Percentiles rank a stretch among this genome's conserved stretches.
Evolutionary conservation across 1,140 invertebrate species (phyloP).

Genomic region (Orius insidiosus): DNA sequence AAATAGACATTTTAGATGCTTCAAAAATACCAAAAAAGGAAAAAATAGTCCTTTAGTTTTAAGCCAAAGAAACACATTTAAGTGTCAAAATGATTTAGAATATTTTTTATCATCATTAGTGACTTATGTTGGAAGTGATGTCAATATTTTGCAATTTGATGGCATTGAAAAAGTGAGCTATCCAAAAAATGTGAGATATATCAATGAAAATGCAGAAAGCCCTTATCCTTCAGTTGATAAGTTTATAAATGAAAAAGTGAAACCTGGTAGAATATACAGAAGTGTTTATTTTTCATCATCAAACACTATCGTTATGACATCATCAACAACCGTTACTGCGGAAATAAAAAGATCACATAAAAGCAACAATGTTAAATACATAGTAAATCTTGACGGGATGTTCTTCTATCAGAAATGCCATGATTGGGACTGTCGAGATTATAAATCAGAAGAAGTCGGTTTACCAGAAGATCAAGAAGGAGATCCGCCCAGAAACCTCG

Average conservation of each 20-base stretch:
- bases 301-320: constrained; percentile 41
- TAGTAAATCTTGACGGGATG: constrained; percentile 35
- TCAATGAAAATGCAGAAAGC: constrained; percentile 16
- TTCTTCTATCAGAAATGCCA: constrained; percentile 47
- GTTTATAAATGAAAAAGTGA: constrained; percentile 30
- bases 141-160: constrained; percentile 24
- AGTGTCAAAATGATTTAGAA: constrained; percentile 20
- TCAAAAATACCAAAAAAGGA: constrained; percentile 39
- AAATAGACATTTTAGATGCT: constrained; percentile 52
- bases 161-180: constrained; percentile 6
- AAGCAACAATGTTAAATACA: constrained; percentile 47
- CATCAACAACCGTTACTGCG: constrained; percentile 38
- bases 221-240: constrained; percentile 37
- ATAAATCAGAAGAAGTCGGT: constrained; percentile 23
- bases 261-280: constrained; percentile 34
- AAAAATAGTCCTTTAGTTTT: constrained; percentile 36
- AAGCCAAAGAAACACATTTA: constrained; percentile 31
- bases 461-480: constrained; percentile 17
- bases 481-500: neutral
- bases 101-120: constrained; percentile 40
- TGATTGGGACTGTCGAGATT: constrained; percentile 40
- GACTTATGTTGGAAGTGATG: constrained; percentile 27
- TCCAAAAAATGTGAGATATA: neutral
- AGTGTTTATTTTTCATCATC: constrained; percentile 30
- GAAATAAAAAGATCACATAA: constrained; percentile 43